Evolutionary conservation across 1,140 invertebrate species (phyloP).

Genomic region (Ladona fulva): DNA sequence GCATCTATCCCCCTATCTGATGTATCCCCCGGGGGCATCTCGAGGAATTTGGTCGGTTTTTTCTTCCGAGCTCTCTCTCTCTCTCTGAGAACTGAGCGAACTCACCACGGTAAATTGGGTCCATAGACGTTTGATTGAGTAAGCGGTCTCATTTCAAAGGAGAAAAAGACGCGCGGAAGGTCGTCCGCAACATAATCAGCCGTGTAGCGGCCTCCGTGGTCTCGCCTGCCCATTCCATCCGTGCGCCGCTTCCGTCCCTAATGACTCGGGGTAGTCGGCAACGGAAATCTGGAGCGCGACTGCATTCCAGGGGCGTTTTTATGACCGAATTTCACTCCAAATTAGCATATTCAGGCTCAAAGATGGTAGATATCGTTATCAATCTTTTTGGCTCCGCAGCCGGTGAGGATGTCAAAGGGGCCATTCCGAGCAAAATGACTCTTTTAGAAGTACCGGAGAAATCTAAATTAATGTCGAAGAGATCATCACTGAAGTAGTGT

Average conservation of each 20-base stretch:
- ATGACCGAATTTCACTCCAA: not conserved
- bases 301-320: not conserved
- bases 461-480: too few relatives aligned
- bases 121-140: conserved; percentile 1
- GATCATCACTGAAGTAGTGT: too few relatives aligned
- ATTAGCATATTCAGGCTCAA: not conserved
- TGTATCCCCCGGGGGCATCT: not conserved
- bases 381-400: not conserved
- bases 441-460: too few relatives aligned
- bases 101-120: not conserved
- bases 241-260: not conserved
- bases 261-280: not conserved
- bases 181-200: not conserved
- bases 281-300: not conserved
- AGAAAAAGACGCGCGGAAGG: not conserved
- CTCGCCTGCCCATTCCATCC: not conserved
- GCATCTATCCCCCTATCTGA: not conserved
- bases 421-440: too few relatives aligned
- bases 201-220: not conserved
- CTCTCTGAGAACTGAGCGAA: not conserved
- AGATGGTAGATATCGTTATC: not conserved
- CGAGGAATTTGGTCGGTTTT: not conserved
- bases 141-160: conserved; percentile 1
- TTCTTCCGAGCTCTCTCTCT: not conserved
- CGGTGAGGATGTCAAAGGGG: too few relatives aligned